phyloP scores from a whole-genome alignment of 2,888 invertebrate species.

The Myopa tessellatipennis region DNA sequence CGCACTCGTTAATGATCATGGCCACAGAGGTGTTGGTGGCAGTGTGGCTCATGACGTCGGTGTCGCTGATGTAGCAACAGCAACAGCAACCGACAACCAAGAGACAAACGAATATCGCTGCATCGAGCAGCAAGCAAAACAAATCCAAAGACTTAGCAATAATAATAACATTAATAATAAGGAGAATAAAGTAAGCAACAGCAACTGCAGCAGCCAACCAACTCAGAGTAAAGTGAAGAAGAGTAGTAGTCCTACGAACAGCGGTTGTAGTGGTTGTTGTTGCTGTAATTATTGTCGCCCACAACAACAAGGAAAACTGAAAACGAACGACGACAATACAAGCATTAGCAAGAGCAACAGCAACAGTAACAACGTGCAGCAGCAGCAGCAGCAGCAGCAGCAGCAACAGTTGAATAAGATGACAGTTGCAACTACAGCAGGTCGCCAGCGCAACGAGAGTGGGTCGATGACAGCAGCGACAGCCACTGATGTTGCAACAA shows the following conservation, averaged over 20 bases:
- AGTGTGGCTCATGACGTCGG: conserved; percentile 5
- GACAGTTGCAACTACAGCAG: conserved; percentile 47
- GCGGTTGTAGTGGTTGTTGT: too few species aligned
- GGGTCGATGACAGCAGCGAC: conserved; percentile 56
- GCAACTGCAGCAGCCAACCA: conserved; percentile 20
- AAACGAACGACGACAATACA: conserved; percentile 22
- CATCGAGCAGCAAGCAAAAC: conserved; percentile 47
- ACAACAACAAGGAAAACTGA: not conserved
- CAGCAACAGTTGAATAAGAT: conserved; percentile 47
- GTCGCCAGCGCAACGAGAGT: conserved; percentile 55
- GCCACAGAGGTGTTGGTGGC: conserved; percentile 22
- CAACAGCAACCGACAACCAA: conserved; percentile 8
- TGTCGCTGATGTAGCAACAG: conserved; percentile 14
- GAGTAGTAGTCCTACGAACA: too few species aligned
- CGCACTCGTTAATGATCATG: conserved; percentile 19
- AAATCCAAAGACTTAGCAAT: conserved; percentile 65
- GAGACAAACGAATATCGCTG: not conserved
- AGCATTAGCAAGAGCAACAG: too few species aligned
- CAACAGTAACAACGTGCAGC: conserved; percentile 46
- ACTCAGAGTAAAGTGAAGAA: too few species aligned
- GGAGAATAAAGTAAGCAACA: conserved; percentile 45
- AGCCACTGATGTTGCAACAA: conserved; percentile 45
- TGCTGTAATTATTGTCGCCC: too few species aligned
- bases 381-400: conserved; percentile 38
- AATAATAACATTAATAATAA: conserved; percentile 48